Evolutionary conservation across 2,113 vertebrate genomes (phyloP), one percentile per base, ranked within the genome.

Genomic region (Ploceus nigricollis): DNA sequence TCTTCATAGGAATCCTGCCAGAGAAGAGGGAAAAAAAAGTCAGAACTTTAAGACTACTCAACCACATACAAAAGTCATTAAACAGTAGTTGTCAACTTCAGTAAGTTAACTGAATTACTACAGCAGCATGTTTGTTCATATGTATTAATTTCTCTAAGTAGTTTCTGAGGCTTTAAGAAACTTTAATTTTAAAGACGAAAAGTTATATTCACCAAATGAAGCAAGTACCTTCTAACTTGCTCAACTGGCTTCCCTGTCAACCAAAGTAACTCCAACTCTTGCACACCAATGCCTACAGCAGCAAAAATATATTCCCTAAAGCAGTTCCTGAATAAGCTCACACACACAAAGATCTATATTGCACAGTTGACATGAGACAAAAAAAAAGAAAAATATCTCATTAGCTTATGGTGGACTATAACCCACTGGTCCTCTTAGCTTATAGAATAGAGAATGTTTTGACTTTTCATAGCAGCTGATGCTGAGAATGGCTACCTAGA

Each of bases 1-100:
- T 99, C 99, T 95, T 99, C 99, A 86, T 93, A 98, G 51, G 78
- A 88, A 39, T 99, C 99, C 99, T 99, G 97, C 37, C 42, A 48
- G 89, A 75, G 82, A 72, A 50, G 45, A 53, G 66, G 61, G 19
- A 79, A 69, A 80, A 64, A 71, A 25, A 58, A 31, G 17, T 35
- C 18, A 85, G 31, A 64, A 76, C 66, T 82, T 87, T 42, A 79
- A 27, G 21, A 77, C 37, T 18, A 78, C 22, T 28, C 23, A 11
- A 47, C 4, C 11, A 53, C 15, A 69, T 19, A 50, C 2, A 61
- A 1, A 57, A 65, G 20, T 23, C 33, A 54, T 31, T 68, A 47
- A 93, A 58, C 6, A 77, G 15, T 8, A 63, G 4, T 2, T 68
- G 33, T n/a, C 27, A 81, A 13, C 17, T 79, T 33, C 25, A 75